These are phyloP conservation scores for Orchesella cincta DNA, from an alignment of 1,140 invertebrate species.

Conservation along the genomic window DNA sequence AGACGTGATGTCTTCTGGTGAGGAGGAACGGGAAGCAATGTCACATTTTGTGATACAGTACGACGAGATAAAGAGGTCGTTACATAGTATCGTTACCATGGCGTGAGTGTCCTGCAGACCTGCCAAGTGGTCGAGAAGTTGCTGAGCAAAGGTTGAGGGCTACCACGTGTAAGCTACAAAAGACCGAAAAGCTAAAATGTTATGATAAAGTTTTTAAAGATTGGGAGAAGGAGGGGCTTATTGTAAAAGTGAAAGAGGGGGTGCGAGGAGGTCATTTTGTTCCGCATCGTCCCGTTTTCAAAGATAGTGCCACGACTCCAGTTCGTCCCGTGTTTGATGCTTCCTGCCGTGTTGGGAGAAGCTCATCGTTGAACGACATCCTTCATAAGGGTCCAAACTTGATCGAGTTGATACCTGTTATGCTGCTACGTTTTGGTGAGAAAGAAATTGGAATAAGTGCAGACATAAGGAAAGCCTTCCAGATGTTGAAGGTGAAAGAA, in stretches of 20 bases:
- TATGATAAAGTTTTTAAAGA: background rate
- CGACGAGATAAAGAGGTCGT: background rate
- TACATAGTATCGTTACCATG: conserved; percentile 1
- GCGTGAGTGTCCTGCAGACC: background rate
- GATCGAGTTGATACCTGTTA: background rate
- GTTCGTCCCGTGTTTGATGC: conserved; percentile 12
- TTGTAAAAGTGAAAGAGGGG: background rate
- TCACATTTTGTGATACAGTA: background rate
- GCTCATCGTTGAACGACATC: background rate
- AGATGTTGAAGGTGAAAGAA: background rate
- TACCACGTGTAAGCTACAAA: background rate
- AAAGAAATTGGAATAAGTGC: background rate
- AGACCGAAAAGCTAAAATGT: background rate
- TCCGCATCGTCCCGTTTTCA: background rate
- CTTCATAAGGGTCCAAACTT: conserved; percentile 3
- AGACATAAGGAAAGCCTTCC: conserved; percentile 7
- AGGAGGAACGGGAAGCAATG: background rate
- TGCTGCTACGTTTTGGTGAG: background rate
- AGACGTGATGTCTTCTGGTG: background rate
- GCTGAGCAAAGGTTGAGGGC: background rate
- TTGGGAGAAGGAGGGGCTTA: background rate
- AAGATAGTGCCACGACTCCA: background rate
- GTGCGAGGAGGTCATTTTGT: background rate
- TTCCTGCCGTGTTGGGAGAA: background rate
- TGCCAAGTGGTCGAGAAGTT: background rate